A percentile compares a stretch with the other conserved stretches of the same genome.
phyloP scores from a whole-genome alignment of 2,888 invertebrate genomes.

The Meta bourneti region DNA sequence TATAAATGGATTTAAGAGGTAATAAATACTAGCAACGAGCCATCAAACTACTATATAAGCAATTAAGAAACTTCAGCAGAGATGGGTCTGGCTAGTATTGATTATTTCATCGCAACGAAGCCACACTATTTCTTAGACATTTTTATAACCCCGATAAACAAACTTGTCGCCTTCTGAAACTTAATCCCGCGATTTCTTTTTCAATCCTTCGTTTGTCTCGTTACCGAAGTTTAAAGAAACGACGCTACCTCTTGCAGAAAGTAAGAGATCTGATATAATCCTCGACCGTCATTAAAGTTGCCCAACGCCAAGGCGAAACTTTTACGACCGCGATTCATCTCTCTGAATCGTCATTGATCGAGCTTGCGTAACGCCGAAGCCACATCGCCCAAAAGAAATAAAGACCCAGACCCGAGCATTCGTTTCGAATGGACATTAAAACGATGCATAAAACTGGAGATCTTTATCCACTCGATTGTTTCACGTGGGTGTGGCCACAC shows the following conservation, averaged over 20 bases:
- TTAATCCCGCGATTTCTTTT: not conserved
- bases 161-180: conserved; percentile 13
- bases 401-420: not conserved
- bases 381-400: not conserved
- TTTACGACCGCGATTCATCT: conserved; percentile 49
- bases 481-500: conserved; percentile 35
- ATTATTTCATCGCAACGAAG: too few species aligned
- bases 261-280: conserved; percentile 33
- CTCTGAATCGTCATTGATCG: not conserved
- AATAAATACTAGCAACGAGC: too few species aligned
- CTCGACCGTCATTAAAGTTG: not conserved
- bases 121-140: not conserved
- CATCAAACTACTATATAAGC: too few species aligned
- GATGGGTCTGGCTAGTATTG: too few species aligned
- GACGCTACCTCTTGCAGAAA: not conserved
- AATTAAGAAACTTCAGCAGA: too few species aligned
- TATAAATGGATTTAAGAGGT: too few species aligned
- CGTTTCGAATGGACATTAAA: conserved; percentile 30
- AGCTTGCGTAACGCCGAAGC: conserved; percentile 47
- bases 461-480: conserved; percentile 48
- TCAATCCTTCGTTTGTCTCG: not conserved
- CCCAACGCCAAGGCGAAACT: conserved; percentile 33
- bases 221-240: not conserved
- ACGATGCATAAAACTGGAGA: conserved; percentile 25
- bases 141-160: conserved; percentile 35